Evolutionary conservation across 2,888 invertebrate genomes (phyloP).

Genomic region (Plagiodera versicolora): DNA sequence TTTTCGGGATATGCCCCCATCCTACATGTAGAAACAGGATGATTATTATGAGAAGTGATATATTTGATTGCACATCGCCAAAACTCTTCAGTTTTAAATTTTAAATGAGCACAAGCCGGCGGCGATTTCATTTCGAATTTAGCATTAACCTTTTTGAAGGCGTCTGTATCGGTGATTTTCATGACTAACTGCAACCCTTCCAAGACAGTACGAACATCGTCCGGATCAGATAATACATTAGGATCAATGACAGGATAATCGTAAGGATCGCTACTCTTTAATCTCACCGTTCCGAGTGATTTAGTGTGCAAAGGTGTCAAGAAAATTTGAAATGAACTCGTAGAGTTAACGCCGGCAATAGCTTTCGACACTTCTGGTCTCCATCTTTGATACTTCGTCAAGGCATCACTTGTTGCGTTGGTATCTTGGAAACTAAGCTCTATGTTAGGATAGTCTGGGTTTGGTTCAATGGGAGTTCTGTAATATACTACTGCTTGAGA

Average conservation of each 20-base stretch:
- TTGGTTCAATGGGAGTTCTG: slow-evolving; percentile 17
- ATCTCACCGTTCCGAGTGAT: slow-evolving; percentile 64
- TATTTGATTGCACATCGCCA: slow-evolving; percentile 65
- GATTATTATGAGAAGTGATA: slow-evolving; percentile 22
- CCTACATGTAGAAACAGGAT: slow-evolving; percentile 24
- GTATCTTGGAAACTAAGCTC: slow-evolving; percentile 24
- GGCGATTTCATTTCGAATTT: slow-evolving; percentile 38
- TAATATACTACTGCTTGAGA: slow-evolving; percentile 25
- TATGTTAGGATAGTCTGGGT: slow-evolving; percentile 20
- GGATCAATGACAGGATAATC: slow-evolving; percentile 64
- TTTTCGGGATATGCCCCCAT: slow-evolving; percentile 26
- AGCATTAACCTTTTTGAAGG: slow-evolving; percentile 59
- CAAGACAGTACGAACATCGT: slow-evolving; percentile 58
- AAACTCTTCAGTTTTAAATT: slow-evolving; percentile 64
- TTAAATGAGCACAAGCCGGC: slow-evolving; percentile 53
- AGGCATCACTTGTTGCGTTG: slow-evolving; percentile 14
- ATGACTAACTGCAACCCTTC: slow-evolving; percentile 56
- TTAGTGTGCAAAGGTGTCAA: slow-evolving; percentile 40
- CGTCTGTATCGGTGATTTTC: slow-evolving; percentile 55
- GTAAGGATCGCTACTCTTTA: slow-evolving; percentile 29
- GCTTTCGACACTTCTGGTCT: slow-evolving; percentile 6
- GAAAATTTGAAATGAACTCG: slow-evolving; percentile 29
- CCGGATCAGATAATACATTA: slow-evolving; percentile 63
- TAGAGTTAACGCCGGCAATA: slow-evolving; percentile 4
- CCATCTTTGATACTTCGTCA: slow-evolving; percentile 13